A percentile compares a stretch with the other conserved stretches of the same genome.
Conservation (phyloP, 2,113 vertebrate genomes). For the Apistogramma diplotaenia region DNA sequence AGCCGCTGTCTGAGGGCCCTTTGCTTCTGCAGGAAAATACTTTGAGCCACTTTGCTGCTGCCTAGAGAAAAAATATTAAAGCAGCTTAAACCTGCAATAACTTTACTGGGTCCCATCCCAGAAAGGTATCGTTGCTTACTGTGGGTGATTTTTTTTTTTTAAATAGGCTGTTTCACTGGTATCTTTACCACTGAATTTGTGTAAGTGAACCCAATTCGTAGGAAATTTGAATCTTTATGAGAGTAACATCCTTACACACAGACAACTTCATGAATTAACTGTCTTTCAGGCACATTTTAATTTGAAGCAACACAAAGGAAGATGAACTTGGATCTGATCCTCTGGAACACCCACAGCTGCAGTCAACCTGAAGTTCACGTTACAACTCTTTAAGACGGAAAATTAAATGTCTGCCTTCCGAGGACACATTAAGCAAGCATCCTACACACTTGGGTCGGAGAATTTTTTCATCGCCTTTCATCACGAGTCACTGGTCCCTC, state of each 20-base stretch:
- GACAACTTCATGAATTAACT: fast-evolving
- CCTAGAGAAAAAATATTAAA: neutral
- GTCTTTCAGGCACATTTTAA: neutral
- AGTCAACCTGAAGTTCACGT: neutral
- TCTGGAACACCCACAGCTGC: neutral
- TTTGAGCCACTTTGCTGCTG: slow-evolving; percentile 17
- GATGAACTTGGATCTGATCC: neutral
- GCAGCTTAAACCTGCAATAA: slow-evolving; percentile 30
- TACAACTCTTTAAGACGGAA: neutral
- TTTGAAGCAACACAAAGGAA: neutral
- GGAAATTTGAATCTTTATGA: fast-evolving
- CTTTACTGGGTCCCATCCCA: slow-evolving; percentile 28
- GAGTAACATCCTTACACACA: neutral
- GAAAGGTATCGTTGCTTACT: neutral
- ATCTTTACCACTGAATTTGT: neutral
- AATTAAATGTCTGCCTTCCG: neutral
- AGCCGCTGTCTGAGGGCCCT: neutral
- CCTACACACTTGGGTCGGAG: neutral
- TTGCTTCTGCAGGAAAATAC: slow-evolving; percentile 21
- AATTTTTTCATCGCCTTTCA: neutral
- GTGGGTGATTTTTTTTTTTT: neutral
- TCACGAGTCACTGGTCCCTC: neutral
- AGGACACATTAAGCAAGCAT: neutral
- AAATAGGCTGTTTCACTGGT: neutral
- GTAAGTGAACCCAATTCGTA: neutral